Evolutionary conservation across 2,888 invertebrate species (phyloP).

Genomic region (Orthonychiurus folsomi): DNA sequence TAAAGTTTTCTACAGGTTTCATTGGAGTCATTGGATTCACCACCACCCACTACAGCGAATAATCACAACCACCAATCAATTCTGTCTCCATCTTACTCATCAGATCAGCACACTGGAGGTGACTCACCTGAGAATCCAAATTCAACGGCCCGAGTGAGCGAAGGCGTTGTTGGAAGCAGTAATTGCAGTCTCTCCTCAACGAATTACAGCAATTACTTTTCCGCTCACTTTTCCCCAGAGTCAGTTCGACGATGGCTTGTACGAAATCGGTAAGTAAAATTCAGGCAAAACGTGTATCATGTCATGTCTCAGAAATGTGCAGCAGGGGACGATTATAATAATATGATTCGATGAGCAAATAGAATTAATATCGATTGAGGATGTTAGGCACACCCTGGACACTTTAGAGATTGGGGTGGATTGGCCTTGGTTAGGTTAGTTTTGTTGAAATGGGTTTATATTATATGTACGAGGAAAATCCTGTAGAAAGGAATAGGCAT

Average conservation of each 20-base stretch:
- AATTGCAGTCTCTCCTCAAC: not conserved
- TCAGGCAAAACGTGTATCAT: not conserved
- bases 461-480: too few relatives aligned
- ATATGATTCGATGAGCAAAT: not conserved
- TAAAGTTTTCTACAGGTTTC: constrained; percentile 48
- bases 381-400: not conserved
- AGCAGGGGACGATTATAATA: not conserved
- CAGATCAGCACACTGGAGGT: constrained; percentile 32
- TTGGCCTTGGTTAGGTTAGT: too few relatives aligned
- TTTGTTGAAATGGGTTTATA: too few relatives aligned
- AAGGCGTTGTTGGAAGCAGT: not conserved
- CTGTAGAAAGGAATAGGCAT: too few relatives aligned
- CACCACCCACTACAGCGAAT: constrained; percentile 39
- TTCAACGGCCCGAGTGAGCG: constrained; percentile 4
- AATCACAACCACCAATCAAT: constrained; percentile 26
- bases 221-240: constrained; percentile 38
- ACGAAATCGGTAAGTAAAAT: constrained; percentile 30
- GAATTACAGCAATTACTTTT: constrained; percentile 25
- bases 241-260: constrained; percentile 38
- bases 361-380: not conserved
- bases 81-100: constrained; percentile 38
- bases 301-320: not conserved
- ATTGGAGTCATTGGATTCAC: constrained; percentile 53
- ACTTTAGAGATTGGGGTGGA: too few relatives aligned
- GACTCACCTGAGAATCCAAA: constrained; percentile 38